Evolutionary conservation across 2,113 vertebrate species (phyloP).

Genomic region (Indicator maculatus): DNA sequence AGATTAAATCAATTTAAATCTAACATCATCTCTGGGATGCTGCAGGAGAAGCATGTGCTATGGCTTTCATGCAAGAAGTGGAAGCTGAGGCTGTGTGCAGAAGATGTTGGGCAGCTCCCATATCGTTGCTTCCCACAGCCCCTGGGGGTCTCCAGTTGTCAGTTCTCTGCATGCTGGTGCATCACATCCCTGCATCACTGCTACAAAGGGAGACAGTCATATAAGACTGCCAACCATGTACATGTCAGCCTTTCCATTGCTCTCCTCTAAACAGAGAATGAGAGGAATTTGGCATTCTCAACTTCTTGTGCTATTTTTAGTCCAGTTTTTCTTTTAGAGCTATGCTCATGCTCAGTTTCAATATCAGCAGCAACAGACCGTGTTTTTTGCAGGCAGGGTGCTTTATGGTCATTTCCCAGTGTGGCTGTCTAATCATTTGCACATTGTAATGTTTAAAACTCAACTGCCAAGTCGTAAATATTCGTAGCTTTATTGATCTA

Average conservation of each 20-base stretch:
- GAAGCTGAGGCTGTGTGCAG: not conserved
- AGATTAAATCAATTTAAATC: slow-evolving; percentile 3
- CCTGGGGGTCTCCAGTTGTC: not conserved
- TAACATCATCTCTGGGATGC: not conserved
- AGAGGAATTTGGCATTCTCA: not conserved
- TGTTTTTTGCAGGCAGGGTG: not conserved
- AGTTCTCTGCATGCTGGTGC: not conserved
- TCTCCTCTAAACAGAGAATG: not conserved
- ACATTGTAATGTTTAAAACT: slow-evolving; percentile 43
- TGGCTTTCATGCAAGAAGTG: not conserved
- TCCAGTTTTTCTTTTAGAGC: not conserved
- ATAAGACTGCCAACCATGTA: not conserved
- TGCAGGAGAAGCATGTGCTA: not conserved
- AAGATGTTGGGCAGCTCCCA: not conserved
- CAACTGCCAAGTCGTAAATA: slow-evolving; percentile 57
- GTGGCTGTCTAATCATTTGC: slow-evolving; percentile 40
- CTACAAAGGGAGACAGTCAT: not conserved
- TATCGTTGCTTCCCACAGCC: not conserved
- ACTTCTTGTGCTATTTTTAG: not conserved
- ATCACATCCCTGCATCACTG: not conserved
- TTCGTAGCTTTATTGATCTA: slow-evolving; percentile 40
- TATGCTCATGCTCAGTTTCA: not conserved
- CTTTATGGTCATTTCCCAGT: slow-evolving; percentile 22
- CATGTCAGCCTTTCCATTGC: not conserved
- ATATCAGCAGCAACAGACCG: not conserved